These are phyloP conservation scores for Acronicta aceris DNA, from an alignment of 2,888 invertebrate genomes.

Conservation along the genomic window DNA sequence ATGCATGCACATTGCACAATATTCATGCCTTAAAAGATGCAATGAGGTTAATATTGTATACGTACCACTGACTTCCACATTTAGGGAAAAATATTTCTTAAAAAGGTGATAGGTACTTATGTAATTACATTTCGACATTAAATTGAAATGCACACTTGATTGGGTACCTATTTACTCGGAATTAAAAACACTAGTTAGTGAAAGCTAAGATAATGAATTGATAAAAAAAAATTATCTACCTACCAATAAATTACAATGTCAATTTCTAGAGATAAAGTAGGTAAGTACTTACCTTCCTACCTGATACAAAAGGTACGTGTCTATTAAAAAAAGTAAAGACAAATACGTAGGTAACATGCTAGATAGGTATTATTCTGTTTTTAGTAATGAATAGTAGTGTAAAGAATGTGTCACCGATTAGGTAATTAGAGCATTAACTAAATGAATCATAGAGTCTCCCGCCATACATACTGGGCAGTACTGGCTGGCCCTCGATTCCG, in stretches of 20 bases:
- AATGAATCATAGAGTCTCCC: conserved; percentile 71
- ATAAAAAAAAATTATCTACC: neutral
- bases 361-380: too few species aligned
- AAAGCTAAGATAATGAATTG: neutral
- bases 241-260: too few species aligned
- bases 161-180: too few species aligned
- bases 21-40: conserved; percentile 58
- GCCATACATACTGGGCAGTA: conserved; percentile 66
- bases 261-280: too few species aligned
- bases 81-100: conserved; percentile 1
- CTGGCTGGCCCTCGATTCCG: conserved; percentile 72
- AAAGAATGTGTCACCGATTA: conserved; percentile 53
- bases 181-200: too few species aligned
- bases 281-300: too few species aligned
- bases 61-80: conserved; percentile 8
- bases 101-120: neutral
- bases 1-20: conserved; percentile 62
- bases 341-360: too few species aligned
- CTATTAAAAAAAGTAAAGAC: too few species aligned
- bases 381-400: neutral
- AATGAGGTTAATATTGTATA: conserved; percentile 47
- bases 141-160: neutral
- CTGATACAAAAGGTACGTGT: too few species aligned
- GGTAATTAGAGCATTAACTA: conserved; percentile 61
- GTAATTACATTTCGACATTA: neutral